Base-by-base conservation (phyloP, 1,140 invertebrate species). In the Venustaconcha ellipsiformis region DNA sequence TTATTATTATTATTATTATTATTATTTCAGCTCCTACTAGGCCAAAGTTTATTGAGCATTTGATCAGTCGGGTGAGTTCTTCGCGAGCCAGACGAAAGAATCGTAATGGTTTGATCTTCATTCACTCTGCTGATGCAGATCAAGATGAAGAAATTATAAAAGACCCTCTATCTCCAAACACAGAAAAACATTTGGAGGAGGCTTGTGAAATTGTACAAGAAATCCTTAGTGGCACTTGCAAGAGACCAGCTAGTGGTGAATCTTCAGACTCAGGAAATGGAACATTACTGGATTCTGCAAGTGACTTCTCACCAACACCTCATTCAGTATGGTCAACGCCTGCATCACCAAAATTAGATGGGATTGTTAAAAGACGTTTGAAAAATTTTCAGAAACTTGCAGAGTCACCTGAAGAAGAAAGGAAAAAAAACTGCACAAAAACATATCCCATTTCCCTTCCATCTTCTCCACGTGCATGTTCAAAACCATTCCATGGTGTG, bases 1-100 rank as follows among this genome's bases (percentile, higher is more conserved):
- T 65, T 65, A 48, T 26, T 26, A 65, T 65, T 68, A 57, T 70
- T 71, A 48, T 48, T 48, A 17, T 66, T n/a, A 15, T 57, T 74
- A 5, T 74, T 62, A 13, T 77, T 72, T 56, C 70, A 77, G 75
- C 75, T 30, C 75, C 75, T 20, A 70, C 70, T 56, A 77, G 63
- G 63, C 75, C 75, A 59, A 77, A 77, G 64, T 77, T 77, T 66
- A 65, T 77, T 58, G 75, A 77, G 70, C 75, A 77, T 23, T 60
- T 77, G 26, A 70, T 77, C 48, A 77, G 63, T 37, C 63, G 75
- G 15, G 75, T 77, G 4, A 70, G 72, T 11, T 72, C 75, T n/a
- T 60, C 60, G 18, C 23, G 59, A 63, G 59, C 62, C 14, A 67
- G 59, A n/a, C 23, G 23, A 57, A 48, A 23, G 12, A 58, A 57